Conservation (phyloP, 2,797 vertebrate genomes). For the Hyperoplus immaculatus region DNA sequence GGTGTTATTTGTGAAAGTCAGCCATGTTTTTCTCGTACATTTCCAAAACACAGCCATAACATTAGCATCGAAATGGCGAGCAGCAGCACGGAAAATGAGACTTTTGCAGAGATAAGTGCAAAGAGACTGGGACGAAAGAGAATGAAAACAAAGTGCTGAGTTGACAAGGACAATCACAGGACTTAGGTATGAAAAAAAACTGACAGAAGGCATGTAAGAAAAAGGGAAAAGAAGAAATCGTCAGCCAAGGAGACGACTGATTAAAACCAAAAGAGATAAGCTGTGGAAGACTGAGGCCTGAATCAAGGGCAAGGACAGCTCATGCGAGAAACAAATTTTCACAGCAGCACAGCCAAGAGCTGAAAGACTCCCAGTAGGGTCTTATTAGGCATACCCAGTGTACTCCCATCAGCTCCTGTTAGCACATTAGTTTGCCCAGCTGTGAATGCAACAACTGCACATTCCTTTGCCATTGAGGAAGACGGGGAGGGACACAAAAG, state of each 20-base stretch:
- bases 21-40: neutral
- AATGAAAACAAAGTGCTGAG: neutral
- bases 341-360: constrained; percentile 41
- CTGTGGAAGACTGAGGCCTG: constrained; percentile 56
- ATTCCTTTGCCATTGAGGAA: neutral
- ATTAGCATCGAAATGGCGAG: constrained; percentile 53
- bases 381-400: constrained; percentile 16
- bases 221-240: constrained; percentile 26
- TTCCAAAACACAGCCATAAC: constrained; percentile 24
- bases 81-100: neutral
- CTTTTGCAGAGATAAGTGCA: constrained; percentile 25
- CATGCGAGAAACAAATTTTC: constrained; percentile 56
- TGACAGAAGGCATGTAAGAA: constrained; percentile 34
- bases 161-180: constrained; percentile 1
- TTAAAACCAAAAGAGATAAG: constrained; percentile 75
- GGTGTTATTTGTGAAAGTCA: neutral
- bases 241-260: constrained; percentile 59
- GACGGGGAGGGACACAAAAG: too few species aligned
- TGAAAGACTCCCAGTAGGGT: constrained; percentile 17
- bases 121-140: neutral
- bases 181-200: neutral
- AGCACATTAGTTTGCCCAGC: neutral
- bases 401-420: neutral
- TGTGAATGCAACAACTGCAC: neutral
- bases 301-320: constrained; percentile 57